Evolutionary conservation across 1,140 invertebrate genomes (phyloP).

Genomic region (Drosophila truncata): DNA sequence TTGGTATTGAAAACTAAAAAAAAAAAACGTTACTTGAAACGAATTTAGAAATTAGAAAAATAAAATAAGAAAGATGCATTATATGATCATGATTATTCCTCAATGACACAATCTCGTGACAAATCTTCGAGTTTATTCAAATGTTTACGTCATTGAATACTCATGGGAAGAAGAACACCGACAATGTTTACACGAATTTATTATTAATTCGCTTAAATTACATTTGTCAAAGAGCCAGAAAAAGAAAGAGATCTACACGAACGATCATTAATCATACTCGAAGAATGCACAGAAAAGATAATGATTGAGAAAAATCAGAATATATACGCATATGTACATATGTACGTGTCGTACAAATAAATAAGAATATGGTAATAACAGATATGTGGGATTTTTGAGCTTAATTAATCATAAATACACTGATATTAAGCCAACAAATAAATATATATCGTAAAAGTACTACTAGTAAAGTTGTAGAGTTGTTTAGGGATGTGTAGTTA

Average conservation of each 20-base stretch:
- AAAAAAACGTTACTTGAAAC: conserved; percentile 4
- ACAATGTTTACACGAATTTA: conserved; percentile 47
- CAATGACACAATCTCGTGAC: conserved; percentile 46
- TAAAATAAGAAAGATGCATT: background rate
- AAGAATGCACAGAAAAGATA: conserved; percentile 33
- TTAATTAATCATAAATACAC: conserved; percentile 31
- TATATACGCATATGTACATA: conserved; percentile 5
- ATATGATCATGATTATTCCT: conserved; percentile 2
- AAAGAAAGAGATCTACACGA: conserved; percentile 42
- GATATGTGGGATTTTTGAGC: conserved; percentile 5
- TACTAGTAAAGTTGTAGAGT: background rate
- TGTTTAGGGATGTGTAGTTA: background rate
- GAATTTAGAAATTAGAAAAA: background rate
- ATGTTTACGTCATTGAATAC: conserved; percentile 43
- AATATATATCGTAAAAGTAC: background rate
- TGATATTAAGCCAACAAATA: conserved; percentile 1
- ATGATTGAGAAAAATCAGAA: conserved; percentile 22
- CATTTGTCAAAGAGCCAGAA: conserved; percentile 52
- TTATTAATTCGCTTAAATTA: conserved; percentile 49
- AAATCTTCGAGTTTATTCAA: conserved; percentile 42
- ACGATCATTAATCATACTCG: conserved; percentile 50
- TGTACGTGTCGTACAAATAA: conserved; percentile 12
- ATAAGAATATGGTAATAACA: conserved; percentile 14
- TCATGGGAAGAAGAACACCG: conserved; percentile 17
- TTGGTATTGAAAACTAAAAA: background rate